Base-by-base conservation (phyloP, 1,140 invertebrate genomes). In the Reticulitermes speratus region DNA sequence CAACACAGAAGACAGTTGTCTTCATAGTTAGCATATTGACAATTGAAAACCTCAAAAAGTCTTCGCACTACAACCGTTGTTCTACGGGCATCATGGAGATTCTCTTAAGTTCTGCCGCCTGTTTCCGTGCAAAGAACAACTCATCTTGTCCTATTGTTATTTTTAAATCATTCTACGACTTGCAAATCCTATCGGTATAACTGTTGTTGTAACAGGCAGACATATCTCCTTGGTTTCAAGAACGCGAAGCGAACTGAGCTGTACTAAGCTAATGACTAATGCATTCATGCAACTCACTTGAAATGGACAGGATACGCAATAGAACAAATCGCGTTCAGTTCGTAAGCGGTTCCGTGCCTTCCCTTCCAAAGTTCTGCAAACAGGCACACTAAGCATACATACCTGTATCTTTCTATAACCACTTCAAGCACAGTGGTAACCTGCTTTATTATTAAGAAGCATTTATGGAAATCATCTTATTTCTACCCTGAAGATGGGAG, bases 111-210 rank as follows among this genome's bases (percentile, higher is more conserved):
- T 55, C 65, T 75, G 65, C 65, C 65, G 65, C 65, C n/a, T 12
- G 25, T 9, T 25, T 2, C n/a, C 25, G 65, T 75, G 65, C 65
- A 75, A 75, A 75, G 25, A 75, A 75, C 65, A 75, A 75, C 30
- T 75, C 65, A 3, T 75, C n/a, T 75, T 75, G 65, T 75, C 65
- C 65, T 75, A 75, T 75, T 75, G 65, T 75, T 75, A 14, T 75
- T 75, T 75, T 75, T 30, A 75, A n/a, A 3, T 14, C 25, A 30
- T 75, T 30, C 25, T 19, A 75, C 7, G 14, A 25, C 65, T 75
- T 75, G 65, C 65, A 75, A 75, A 75, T 75, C 8, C n/a, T 75
- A 75, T 75, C 65, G 65, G n/a, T 75, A 75, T 75, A 75, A 30
- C 65, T 75, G 65, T 75, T 75, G 65, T 75, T 75, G 65, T 9